Evolutionary conservation across 2,113 vertebrate species (phyloP).

Genomic region (Ameiurus melas): DNA sequence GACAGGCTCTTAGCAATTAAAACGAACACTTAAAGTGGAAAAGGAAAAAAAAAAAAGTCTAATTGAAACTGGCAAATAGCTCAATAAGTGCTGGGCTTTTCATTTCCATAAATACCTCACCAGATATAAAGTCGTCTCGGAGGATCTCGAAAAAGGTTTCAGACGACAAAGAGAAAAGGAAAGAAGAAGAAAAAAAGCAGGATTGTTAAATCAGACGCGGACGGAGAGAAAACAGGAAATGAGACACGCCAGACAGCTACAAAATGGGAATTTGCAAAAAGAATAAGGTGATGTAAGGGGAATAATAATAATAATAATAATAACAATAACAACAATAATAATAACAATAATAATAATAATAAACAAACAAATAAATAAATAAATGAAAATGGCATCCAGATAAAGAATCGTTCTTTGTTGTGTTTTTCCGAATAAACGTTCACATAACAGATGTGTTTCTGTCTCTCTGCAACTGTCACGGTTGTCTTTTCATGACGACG

Average conservation of each 20-base stretch:
- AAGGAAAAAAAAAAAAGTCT: not conserved
- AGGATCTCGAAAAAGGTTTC: constrained; percentile 33
- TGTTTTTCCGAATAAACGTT: not conserved
- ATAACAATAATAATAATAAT: not conserved
- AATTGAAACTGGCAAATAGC: constrained; percentile 47
- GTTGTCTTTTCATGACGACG: not conserved
- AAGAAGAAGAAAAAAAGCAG: not conserved
- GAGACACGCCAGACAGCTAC: not conserved
- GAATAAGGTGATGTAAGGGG: not conserved
- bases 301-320: not conserved
- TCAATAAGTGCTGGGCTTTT: constrained; percentile 42
- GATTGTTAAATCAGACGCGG: constrained; percentile 1
- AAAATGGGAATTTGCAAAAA: not conserved
- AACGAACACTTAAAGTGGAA: constrained; percentile 16
- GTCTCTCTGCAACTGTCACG: not conserved
- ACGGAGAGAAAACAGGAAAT: not conserved
- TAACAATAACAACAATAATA: not conserved
- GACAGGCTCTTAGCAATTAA: constrained; percentile 13
- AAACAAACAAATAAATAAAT: not conserved
- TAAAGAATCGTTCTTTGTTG: not conserved
- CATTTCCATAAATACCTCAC: constrained; percentile 45
- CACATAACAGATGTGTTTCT: not conserved
- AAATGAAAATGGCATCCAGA: not conserved
- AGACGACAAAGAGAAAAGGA: not conserved
- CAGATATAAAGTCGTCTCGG: constrained; percentile 36